These are phyloP conservation scores for Fregata magnificens DNA, from an alignment of 2,113 vertebrate genomes.

Conservation along the genomic window DNA sequence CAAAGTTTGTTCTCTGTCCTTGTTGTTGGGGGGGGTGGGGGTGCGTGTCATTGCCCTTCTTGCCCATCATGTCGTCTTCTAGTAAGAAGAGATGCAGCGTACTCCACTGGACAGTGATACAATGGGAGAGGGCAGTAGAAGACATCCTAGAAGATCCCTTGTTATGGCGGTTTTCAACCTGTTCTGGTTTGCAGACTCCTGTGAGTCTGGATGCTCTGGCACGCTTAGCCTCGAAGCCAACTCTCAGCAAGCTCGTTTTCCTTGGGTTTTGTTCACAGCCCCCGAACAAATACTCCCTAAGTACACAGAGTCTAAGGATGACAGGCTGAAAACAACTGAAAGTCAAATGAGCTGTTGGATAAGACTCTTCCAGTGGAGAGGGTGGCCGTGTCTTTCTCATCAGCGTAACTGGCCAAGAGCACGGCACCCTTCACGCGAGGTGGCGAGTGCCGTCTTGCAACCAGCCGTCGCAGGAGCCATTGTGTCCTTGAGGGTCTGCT, in stretches of 20 bases:
- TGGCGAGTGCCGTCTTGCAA: background rate
- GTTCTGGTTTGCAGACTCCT: background rate
- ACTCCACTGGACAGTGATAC: background rate
- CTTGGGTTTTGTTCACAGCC: background rate
- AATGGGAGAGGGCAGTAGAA: background rate
- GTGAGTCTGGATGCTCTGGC: background rate
- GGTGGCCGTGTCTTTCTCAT: background rate
- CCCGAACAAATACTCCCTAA: background rate
- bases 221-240: background rate
- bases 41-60: background rate
- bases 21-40: background rate
- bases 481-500: background rate
- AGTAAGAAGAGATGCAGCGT: background rate
- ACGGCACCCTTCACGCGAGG: rapidly evolving
- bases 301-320: background rate
- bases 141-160: background rate
- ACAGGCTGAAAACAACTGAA: background rate
- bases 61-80: background rate
- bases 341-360: background rate
- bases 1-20: background rate
- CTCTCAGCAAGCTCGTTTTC: background rate
- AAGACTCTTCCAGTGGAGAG: background rate
- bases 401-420: rapidly evolving
- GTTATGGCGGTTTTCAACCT: background rate
- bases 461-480: background rate